A percentile compares a stretch with the other conserved stretches of the same genome.
These are phyloP conservation scores for Leptinotarsa lineolata DNA, from an alignment of 1,140 invertebrate species.

Conservation along the genomic window DNA sequence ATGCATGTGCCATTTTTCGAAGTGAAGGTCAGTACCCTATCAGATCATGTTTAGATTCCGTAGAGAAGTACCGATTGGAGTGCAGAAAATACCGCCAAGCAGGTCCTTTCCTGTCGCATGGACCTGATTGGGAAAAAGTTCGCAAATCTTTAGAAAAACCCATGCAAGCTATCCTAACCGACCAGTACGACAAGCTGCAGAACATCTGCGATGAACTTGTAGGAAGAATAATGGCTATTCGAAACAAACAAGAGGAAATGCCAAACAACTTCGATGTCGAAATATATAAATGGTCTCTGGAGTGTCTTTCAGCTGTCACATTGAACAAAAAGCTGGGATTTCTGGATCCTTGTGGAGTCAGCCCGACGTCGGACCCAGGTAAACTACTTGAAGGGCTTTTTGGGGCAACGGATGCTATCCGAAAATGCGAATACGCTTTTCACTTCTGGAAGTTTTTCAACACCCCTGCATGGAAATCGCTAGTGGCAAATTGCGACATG, in stretches of 20 bases:
- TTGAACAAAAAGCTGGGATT: constrained; percentile 51
- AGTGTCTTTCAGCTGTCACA: constrained; percentile 62
- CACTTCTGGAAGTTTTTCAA: constrained; percentile 71
- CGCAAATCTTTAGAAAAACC: constrained; percentile 59
- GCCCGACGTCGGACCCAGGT: constrained; percentile 59
- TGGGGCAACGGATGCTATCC: constrained; percentile 65
- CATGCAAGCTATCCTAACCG: constrained; percentile 55
- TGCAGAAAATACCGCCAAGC: constrained; percentile 60
- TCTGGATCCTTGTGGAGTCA: constrained; percentile 58
- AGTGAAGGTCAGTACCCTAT: constrained; percentile 63
- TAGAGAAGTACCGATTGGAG: constrained; percentile 65
- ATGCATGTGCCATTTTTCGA: constrained; percentile 63
- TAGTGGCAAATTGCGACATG: constrained; percentile 57
- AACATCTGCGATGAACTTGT: constrained; percentile 58
- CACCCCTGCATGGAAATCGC: constrained; percentile 63
- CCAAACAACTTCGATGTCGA: constrained; percentile 63
- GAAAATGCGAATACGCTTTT: constrained; percentile 63
- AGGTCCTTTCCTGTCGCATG: constrained; percentile 57
- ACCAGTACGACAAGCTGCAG: constrained; percentile 54
- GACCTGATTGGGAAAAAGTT: constrained; percentile 63
- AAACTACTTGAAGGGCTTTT: constrained; percentile 65
- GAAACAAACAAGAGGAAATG: constrained; percentile 68
- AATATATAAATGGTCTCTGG: constrained; percentile 68
- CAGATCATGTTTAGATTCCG: constrained; percentile 64
- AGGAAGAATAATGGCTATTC: constrained; percentile 54